These are phyloP conservation scores for Coenobita brevimanus DNA, from an alignment of 1,140 invertebrate genomes.

Conservation along the genomic window DNA sequence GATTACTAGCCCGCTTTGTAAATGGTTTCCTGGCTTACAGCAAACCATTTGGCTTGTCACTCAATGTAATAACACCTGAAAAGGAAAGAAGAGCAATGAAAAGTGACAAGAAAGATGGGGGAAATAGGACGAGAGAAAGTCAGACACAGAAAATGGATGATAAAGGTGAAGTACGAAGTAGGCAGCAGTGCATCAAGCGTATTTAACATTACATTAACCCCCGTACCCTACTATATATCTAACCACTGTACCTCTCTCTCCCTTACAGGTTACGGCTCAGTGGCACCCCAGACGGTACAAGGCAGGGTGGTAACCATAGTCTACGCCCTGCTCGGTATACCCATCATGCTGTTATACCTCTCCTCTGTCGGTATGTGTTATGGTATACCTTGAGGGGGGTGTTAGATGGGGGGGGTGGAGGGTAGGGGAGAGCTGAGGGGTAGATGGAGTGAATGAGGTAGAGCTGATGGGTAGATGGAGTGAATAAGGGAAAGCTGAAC, in stretches of 20 bases:
- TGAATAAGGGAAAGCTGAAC: background rate
- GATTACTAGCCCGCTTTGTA: no score
- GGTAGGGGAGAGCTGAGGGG: background rate
- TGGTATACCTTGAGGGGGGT: background rate
- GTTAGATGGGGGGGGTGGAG: background rate
- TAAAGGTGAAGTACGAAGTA: no score
- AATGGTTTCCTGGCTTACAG: no score
- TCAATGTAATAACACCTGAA: no score
- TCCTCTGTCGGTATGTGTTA: constrained; percentile 82
- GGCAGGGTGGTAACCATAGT: constrained; percentile 90
- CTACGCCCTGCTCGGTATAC: constrained; percentile 92
- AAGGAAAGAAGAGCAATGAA: no score
- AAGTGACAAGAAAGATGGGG: no score
- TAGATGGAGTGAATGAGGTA: background rate
- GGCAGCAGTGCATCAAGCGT: no score
- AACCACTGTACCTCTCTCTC: background rate
- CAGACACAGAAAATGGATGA: no score
- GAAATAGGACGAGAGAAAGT: no score
- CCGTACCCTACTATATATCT: background rate
- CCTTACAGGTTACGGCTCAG: constrained; percentile 89
- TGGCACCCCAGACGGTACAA: constrained; percentile 83
- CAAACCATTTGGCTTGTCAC: no score
- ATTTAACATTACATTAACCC: no score
- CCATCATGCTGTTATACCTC: constrained; percentile 90
- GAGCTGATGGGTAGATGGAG: background rate